A percentile compares a stretch with the other conserved stretches of the same genome.
These are phyloP conservation scores for Alentia gelatinosa DNA, from an alignment of 2,888 invertebrate species.

Conservation along the genomic window DNA sequence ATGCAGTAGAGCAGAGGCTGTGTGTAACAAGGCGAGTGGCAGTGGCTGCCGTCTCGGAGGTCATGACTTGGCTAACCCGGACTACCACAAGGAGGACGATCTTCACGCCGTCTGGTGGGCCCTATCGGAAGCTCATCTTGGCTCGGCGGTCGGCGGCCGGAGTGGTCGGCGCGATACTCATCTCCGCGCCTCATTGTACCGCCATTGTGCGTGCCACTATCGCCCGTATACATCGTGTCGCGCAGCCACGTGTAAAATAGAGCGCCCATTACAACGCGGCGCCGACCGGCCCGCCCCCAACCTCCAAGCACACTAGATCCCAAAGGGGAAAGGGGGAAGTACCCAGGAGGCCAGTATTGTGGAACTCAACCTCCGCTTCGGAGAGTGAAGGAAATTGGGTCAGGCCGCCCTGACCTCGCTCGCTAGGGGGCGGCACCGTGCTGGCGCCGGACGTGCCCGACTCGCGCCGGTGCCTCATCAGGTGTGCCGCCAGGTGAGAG, in stretches of 20 bases:
- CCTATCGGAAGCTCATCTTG: constrained; percentile 10
- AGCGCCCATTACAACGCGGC: neutral
- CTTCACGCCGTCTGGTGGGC: neutral
- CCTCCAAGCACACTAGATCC: neutral
- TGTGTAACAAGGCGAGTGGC: neutral
- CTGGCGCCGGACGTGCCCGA: neutral
- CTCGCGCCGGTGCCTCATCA: neutral
- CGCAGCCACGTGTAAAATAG: constrained; percentile 28
- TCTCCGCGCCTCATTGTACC: constrained; percentile 6
- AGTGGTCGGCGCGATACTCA: constrained; percentile 17
- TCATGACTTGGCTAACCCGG: neutral
- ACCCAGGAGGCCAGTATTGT: too few species aligned
- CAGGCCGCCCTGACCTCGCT: neutral
- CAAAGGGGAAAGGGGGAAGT: too few species aligned
- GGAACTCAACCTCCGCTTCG: too few species aligned
- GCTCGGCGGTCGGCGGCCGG: neutral
- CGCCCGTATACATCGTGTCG: constrained; percentile 14
- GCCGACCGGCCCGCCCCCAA: neutral
- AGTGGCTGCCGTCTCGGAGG: neutral
- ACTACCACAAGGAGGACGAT: neutral
- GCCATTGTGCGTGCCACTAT: constrained; percentile 6
- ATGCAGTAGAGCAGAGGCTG: too few species aligned
- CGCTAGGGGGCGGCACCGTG: neutral
- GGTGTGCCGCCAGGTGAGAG: neutral
- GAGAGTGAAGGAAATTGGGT: too few species aligned